Evolutionary conservation across 1,140 invertebrate genomes (phyloP).

Genomic region (Solen grandis): DNA sequence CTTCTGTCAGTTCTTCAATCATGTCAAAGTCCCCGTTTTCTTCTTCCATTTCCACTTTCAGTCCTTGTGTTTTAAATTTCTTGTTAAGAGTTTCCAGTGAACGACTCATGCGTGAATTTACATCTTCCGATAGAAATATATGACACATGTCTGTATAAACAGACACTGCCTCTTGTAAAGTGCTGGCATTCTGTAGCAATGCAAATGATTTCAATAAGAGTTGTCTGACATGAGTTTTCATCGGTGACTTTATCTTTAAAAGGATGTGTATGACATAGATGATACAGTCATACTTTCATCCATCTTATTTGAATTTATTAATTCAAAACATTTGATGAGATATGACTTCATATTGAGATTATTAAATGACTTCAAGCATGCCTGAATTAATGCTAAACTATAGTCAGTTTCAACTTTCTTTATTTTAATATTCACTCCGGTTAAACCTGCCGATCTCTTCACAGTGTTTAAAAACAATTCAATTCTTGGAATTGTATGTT

Average conservation of each 20-base stretch:
- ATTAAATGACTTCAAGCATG: background rate
- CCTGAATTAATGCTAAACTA: constrained; percentile 8
- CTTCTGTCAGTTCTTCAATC: background rate
- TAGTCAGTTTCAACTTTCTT: background rate
- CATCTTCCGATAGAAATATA: background rate
- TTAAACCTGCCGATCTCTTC: too few relatives aligned
- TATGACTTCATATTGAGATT: too few relatives aligned
- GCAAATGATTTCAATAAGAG: background rate
- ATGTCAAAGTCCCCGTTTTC: background rate
- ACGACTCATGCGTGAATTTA: background rate
- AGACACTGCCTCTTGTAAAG: too few relatives aligned
- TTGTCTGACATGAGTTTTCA: background rate
- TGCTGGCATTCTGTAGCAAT: too few relatives aligned
- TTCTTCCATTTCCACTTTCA: background rate
- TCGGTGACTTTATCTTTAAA: background rate
- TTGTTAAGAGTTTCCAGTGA: background rate
- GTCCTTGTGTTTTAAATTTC: too few relatives aligned
- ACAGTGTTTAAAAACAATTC: background rate
- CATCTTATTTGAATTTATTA: too few relatives aligned
- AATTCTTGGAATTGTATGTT: constrained; percentile 24
- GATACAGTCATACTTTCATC: background rate
- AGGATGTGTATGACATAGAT: background rate
- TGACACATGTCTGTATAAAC: too few relatives aligned
- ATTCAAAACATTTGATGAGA: too few relatives aligned
- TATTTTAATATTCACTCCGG: too few relatives aligned